phyloP scores from a whole-genome alignment of 30 jellyfish, hydroid and myxozoan genomes.

The Hydractinia symbiolongicarpus region DNA sequence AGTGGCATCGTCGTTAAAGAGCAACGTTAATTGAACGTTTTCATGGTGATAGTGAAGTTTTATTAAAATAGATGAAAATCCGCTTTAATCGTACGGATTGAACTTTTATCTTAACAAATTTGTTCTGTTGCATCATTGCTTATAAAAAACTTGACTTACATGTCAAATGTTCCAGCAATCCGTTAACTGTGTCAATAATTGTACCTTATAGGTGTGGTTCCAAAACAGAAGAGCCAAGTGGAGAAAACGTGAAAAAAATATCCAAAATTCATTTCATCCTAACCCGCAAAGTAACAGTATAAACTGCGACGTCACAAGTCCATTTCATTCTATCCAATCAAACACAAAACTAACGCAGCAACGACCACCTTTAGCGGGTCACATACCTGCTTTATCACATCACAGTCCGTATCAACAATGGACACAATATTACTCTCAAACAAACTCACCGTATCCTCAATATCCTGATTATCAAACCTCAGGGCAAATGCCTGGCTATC shows the following conservation, averaged over 20 bases:
- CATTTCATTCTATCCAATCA: constrained; percentile 50
- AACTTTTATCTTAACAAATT: not conserved
- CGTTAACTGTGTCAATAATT: not conserved
- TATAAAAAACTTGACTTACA: not conserved
- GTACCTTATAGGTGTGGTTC: constrained; percentile 81
- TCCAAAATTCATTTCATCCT: constrained; percentile 66
- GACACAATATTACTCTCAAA: constrained; percentile 84
- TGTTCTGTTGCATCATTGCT: constrained; percentile 1
- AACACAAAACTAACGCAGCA: constrained; percentile 75
- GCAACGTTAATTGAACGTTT: no score
- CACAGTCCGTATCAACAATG: constrained; percentile 94
- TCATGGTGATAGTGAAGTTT: no score
- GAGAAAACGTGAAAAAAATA: constrained; percentile 85
- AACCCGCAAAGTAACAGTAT: constrained; percentile 49
- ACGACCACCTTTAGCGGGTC: constrained; percentile 23
- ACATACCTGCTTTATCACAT: constrained; percentile 70
- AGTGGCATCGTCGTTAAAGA: no score
- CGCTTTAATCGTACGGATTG: not conserved
- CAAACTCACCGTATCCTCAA: constrained; percentile 85
- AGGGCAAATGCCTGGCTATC: constrained; percentile 12
- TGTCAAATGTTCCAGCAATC: not conserved
- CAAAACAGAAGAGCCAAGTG: constrained; percentile 98
- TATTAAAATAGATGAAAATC: no score
- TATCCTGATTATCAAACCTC: constrained; percentile 52
- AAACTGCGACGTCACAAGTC: constrained; percentile 77